Percentiles rank a stretch among this genome's conserved stretches.
Conservation (phyloP, 2,113 vertebrate genomes). For the Climacteris rufus region DNA sequence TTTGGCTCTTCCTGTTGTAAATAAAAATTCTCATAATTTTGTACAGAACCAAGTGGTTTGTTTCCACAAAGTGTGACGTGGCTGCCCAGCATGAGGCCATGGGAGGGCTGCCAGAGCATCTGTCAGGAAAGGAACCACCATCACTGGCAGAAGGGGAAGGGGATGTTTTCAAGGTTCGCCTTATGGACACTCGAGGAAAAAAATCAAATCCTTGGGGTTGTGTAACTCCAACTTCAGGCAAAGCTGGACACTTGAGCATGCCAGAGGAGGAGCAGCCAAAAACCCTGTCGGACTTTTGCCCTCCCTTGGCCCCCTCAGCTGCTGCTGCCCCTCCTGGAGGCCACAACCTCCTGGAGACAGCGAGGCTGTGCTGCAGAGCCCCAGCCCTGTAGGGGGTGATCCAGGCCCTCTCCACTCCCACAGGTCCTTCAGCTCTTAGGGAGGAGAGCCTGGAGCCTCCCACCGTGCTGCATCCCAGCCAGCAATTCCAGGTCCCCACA, state of each 20-base stretch:
- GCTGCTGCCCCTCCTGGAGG: background rate
- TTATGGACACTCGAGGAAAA: background rate
- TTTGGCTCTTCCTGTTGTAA: background rate
- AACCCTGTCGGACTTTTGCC: no score
- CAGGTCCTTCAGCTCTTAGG: background rate
- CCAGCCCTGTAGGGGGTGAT: background rate
- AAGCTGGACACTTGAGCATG: rapidly evolving
- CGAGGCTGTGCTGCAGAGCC: background rate
- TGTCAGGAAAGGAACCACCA: background rate
- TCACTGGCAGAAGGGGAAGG: rapidly evolving
- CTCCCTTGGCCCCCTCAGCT: background rate
- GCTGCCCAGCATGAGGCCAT: rapidly evolving
- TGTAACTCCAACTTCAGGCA: background rate
- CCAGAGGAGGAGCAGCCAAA: background rate
- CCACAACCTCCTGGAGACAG: background rate
- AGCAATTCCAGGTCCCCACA: background rate
- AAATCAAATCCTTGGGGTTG: background rate
- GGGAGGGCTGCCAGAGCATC: background rate
- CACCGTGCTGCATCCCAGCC: background rate
- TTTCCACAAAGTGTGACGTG: background rate
- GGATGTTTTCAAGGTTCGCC: background rate
- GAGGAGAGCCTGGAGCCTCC: background rate
- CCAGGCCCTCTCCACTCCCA: background rate
- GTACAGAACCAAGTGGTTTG: background rate
- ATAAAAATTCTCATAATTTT: constrained; percentile 32